Percentiles rank a stretch among this genome's conserved stretches.
phyloP scores from a whole-genome alignment of 2,888 invertebrate genomes.

The Amphipyra tragopoginis region DNA sequence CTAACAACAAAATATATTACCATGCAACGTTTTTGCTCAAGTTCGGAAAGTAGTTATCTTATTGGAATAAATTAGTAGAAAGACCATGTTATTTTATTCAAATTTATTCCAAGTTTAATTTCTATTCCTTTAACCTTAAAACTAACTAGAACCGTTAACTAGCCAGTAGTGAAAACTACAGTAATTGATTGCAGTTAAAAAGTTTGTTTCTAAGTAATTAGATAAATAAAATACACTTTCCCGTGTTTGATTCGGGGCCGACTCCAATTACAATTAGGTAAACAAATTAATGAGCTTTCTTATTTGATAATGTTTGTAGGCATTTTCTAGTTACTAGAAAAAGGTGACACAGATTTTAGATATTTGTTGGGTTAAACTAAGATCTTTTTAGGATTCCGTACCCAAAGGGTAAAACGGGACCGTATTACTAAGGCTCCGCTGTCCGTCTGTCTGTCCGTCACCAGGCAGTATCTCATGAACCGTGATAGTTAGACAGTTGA shows the following conservation, averaged over 20 bases:
- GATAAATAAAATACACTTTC: constrained; percentile 51
- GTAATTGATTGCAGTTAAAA: constrained; percentile 40
- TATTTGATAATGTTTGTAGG: constrained; percentile 5
- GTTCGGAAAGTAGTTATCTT: background rate
- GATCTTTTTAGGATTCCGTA: no score
- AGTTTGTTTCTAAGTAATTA: constrained; percentile 43
- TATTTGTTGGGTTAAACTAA: background rate
- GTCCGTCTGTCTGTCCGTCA: no score
- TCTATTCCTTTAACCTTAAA: constrained; percentile 24
- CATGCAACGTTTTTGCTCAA: background rate
- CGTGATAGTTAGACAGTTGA: no score
- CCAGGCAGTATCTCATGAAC: no score
- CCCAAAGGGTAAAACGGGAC: no score
- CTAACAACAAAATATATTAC: no score
- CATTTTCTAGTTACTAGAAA: constrained; percentile 12
- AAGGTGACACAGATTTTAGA: constrained; percentile 11
- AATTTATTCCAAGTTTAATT: constrained; percentile 33
- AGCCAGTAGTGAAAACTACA: constrained; percentile 36
- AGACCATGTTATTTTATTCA: constrained; percentile 20
- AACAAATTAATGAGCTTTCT: constrained; percentile 46
- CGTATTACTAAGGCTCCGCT: no score
- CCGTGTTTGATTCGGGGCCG: constrained; percentile 23
- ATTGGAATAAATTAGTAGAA: constrained; percentile 18
- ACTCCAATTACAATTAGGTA: constrained; percentile 47
- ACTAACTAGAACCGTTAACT: constrained; percentile 16